Evolutionary conservation across 2,888 invertebrate species (phyloP), one percentile per base, ranked within the genome.

Genomic region (Galeruca laticollis): DNA sequence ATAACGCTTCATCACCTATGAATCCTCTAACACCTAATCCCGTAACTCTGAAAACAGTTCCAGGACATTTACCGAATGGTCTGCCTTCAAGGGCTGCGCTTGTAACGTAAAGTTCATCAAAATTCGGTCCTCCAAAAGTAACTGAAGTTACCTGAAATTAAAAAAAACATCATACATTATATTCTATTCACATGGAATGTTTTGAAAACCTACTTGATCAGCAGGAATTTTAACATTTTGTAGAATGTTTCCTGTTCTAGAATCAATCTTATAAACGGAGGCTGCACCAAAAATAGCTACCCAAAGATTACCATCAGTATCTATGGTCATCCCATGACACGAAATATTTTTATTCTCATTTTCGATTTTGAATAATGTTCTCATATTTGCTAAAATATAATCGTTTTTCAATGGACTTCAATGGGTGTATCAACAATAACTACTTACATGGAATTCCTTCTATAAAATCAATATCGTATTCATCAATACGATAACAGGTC

Each of bases 251-350:
- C 59, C 90, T 87, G 57, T 79, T 68, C 84, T 83, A 10, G 91
- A 90, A 79, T 91, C 88, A 33, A 91, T 86, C 82, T 89, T 79
- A 15, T 84, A 77, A 52, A 92, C 87, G 81, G 89, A 88, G n/a
- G 89, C 88, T 0, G 90, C 93, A 73, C 89, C 89, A 80, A 91
- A 94, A 79, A 91, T 90, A 60, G 93, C 93, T 56, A 94, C 88
- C 92, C 94, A 94, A 11, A 94, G 86, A 82, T 92, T 92, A 4
- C 92, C 94, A 73, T 93, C 90, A 0, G 88, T 87, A 85, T 95
- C 95, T 66, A 93, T 92, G 71, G 93, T 92, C 93, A 95, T 93
- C 21, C 93, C 93, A 84, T 93, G 93, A 90, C 78, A 90, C 6
- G 69, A 26, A 20, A 11, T 37, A 2, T 47, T 86, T 20, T 88